Evolutionary conservation across 2,113 vertebrate genomes (phyloP).

Genomic region (Tragelaphus strepsiceros): DNA sequence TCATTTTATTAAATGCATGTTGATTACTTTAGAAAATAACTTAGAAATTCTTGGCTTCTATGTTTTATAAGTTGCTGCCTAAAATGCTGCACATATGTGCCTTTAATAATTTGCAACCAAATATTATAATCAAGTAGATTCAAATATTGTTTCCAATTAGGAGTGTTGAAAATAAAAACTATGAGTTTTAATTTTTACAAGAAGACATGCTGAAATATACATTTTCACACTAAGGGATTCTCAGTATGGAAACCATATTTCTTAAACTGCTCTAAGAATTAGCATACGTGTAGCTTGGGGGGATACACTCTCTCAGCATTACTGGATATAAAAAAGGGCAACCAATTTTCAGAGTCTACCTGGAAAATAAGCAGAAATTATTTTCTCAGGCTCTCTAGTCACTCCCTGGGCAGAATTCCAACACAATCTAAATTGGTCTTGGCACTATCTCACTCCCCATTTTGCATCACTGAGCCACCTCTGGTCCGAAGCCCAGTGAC

Average conservation of each 20-base stretch:
- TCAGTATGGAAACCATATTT: neutral
- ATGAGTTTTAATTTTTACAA: slow-evolving; percentile 9
- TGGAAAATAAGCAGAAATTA: slow-evolving; percentile 1
- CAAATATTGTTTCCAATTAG: neutral
- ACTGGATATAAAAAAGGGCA: neutral
- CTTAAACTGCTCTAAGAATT: neutral
- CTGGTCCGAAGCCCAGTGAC: neutral
- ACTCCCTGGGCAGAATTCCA: slow-evolving; percentile 3
- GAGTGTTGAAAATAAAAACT: slow-evolving; percentile 19
- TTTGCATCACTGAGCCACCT: neutral
- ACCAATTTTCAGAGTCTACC: neutral
- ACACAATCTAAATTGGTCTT: neutral
- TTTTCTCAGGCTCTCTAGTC: neutral
- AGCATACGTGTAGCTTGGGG: neutral
- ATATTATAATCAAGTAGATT: neutral
- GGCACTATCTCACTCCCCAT: neutral
- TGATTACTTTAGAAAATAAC: slow-evolving; percentile 4
- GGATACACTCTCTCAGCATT: neutral
- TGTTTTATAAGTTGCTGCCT: neutral
- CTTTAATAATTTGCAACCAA: neutral
- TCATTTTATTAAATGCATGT: neutral
- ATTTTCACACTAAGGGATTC: neutral
- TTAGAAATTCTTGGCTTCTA: neutral
- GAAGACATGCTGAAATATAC: neutral
- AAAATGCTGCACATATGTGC: neutral